phyloP scores from a whole-genome alignment of 2,113 vertebrate genomes.

The Gyps fulvus region DNA sequence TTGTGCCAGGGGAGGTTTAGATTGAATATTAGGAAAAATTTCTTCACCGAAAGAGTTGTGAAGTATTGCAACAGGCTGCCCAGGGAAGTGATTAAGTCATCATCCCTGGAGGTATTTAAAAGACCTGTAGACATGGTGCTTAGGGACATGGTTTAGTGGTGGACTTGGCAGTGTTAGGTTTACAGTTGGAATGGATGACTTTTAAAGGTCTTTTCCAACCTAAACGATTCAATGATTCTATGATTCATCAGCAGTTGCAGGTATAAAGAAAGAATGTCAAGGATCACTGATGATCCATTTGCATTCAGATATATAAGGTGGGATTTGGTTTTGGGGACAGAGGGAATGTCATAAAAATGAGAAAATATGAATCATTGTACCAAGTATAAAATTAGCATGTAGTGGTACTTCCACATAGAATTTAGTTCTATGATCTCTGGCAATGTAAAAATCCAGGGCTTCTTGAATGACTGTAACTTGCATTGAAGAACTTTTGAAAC shows the following conservation, averaged over 20 bases:
- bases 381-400: background rate
- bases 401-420: background rate
- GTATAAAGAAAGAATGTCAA: background rate
- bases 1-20: no score
- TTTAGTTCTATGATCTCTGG: background rate
- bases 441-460: background rate
- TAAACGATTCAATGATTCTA: no score
- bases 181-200: no score
- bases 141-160: no score
- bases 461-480: background rate
- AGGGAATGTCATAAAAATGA: background rate
- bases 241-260: background rate
- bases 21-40: no score
- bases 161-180: no score
- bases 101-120: no score
- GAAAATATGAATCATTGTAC: background rate
- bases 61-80: no score
- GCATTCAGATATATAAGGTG: background rate
- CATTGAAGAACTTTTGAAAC: background rate
- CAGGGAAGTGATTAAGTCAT: no score
- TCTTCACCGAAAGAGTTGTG: no score
- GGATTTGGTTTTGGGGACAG: background rate
- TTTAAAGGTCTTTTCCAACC: no score
- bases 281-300: background rate
- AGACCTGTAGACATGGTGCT: no score